Base-by-base conservation (phyloP, 2,113 vertebrate genomes). In the Sciurus niger region DNA sequence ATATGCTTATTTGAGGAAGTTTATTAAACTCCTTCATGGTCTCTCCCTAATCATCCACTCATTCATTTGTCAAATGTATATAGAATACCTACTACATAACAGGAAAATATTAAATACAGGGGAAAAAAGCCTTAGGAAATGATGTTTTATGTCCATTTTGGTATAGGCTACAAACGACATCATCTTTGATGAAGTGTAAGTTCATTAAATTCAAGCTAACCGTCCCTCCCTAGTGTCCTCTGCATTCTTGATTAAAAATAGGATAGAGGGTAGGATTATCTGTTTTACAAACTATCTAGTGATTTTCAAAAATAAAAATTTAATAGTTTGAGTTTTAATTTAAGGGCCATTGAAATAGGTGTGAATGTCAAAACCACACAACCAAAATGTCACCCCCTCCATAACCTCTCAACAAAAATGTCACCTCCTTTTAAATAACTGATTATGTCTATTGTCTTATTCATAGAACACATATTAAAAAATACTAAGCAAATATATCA, bases 1-100 rank as follows among this genome's bases (percentile, higher is more conserved):
- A 58, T 6, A 58, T 58, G 20, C 11, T 85, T 89, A 85, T 37
- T 95, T 89, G 43, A 74, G n/a, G 65, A 72, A 32, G 1, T 83
- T 80, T n/a, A 63, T 90, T 96, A 90, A 97, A 90, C 70, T 67
- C 12, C 17, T 89, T 53, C 34, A 72, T 53, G 88, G 46, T 11
- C 14, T 86, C 72, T 46, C 46, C 67, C 20, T 30, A 73, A n/a
- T 43, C 51, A 82, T 51, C 28, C 48, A 92, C 70, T 80, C 65
- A 83, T 68, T 63, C 11, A 60, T 76, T 92, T 14, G 60, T n/a
- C 72, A 51, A 89, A 73, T 37, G 6, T 22, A 78, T 55, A 24
- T 14, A 53, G 24, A 87, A 40, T 63, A 48, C 10, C 24, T 70
- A 79, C 30, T 53, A 2, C 32, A 8, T n/a, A 84, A 70, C 18